Percentiles rank a stretch among this genome's conserved stretches.
Evolutionary conservation across 2,797 vertebrate genomes (phyloP).

Genomic region (Brachymystax lenok): DNA sequence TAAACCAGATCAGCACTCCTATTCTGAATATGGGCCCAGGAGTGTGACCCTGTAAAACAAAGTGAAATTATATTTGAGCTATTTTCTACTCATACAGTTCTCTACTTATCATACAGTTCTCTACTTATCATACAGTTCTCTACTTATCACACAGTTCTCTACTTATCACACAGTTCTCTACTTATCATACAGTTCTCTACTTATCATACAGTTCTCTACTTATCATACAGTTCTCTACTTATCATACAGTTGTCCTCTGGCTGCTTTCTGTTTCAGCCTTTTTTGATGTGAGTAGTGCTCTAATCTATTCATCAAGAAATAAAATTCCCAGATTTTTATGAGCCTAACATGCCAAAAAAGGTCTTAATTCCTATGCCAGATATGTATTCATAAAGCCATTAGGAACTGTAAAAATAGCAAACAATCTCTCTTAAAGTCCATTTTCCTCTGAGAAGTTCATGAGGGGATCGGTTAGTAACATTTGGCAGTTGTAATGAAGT

Average conservation of each 20-base stretch:
- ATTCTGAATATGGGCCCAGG: background rate
- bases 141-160: too few species aligned
- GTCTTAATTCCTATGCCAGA: conserved; percentile 15
- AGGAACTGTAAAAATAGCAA: conserved; percentile 2
- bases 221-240: background rate
- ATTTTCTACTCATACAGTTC: too few species aligned
- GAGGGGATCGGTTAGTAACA: background rate
- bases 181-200: too few species aligned
- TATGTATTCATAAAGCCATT: conserved; percentile 6
- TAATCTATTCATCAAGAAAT: conserved; percentile 22
- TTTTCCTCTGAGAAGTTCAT: background rate
- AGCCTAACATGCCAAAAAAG: background rate
- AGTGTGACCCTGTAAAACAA: background rate
- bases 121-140: background rate
- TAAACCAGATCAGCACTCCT: too few species aligned
- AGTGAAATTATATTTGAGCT: background rate
- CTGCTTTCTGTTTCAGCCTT: background rate
- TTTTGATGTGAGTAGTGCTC: background rate
- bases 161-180: background rate
- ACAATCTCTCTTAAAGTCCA: background rate
- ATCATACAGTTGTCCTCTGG: background rate
- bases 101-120: too few species aligned
- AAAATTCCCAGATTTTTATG: background rate
- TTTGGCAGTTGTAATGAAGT: background rate
- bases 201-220: background rate